phyloP scores from a whole-genome alignment of 2,888 invertebrate genomes.

The Prosapia bicincta region DNA sequence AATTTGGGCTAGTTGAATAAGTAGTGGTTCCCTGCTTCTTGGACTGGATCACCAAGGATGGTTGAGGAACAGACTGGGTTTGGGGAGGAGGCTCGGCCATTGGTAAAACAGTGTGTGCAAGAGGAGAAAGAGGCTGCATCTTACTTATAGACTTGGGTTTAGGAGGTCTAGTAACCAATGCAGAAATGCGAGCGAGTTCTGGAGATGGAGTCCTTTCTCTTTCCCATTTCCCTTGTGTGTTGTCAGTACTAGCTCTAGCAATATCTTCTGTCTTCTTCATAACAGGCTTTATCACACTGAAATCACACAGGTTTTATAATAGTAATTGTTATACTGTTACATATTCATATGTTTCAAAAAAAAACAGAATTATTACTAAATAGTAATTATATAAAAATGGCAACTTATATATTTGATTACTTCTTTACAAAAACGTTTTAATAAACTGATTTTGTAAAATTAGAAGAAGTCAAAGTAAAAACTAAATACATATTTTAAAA shows the following conservation, averaged over 20 bases:
- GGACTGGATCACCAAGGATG: constrained; percentile 1
- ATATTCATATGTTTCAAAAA: no score
- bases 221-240: constrained; percentile 45
- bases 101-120: constrained; percentile 17
- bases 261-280: constrained; percentile 55
- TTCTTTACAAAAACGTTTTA: no score
- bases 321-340: no score
- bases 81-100: constrained; percentile 4
- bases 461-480: no score
- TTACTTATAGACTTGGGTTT: constrained; percentile 47
- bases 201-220: constrained; percentile 68
- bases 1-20: neutral
- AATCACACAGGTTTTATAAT: no score
- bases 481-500: no score
- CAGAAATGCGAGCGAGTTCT: constrained; percentile 78
- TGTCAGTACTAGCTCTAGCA: constrained; percentile 16
- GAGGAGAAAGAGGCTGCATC: constrained; percentile 7
- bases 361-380: no score
- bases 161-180: constrained; percentile 76
- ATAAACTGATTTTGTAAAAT: no score
- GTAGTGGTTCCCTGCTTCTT: constrained; percentile 12
- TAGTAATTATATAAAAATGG: no score
- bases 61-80: neutral
- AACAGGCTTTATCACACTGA: constrained; percentile 63
- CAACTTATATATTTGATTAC: no score